phyloP scores from a whole-genome alignment of 2,113 vertebrate species.

The Megaceryle torquata region DNA sequence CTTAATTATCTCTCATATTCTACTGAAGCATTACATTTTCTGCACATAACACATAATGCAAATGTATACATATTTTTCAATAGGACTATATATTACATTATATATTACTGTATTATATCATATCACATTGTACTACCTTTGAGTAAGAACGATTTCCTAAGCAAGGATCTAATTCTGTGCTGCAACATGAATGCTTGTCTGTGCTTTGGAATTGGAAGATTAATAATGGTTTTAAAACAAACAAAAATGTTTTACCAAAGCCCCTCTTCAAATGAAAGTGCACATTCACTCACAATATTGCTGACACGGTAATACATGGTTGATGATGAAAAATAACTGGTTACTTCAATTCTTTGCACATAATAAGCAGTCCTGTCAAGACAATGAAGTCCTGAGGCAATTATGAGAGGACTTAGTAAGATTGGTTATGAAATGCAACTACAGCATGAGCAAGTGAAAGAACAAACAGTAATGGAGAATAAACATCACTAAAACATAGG shows the following conservation, averaged over 20 bases:
- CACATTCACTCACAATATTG: not conserved
- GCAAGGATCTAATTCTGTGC: not conserved
- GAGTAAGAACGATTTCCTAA: not conserved
- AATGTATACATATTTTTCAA: not conserved
- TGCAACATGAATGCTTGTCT: not conserved
- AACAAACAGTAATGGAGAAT: not conserved
- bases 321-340: constrained; percentile 35
- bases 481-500: not conserved
- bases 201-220: not conserved
- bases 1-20: not conserved
- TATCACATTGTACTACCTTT: not conserved
- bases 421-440: not conserved
- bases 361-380: constrained; percentile 6
- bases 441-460: not conserved
- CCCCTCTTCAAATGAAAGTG: not conserved
- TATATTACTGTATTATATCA: not conserved
- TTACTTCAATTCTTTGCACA: constrained; percentile 2
- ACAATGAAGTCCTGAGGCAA: not conserved
- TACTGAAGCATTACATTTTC: not conserved
- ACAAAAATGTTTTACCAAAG: not conserved
- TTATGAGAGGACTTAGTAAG: not conserved
- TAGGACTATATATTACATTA: not conserved
- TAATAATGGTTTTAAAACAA: not conserved
- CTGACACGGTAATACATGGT: not conserved
- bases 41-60: not conserved